Evolutionary conservation across 2,888 invertebrate species (phyloP).

Genomic region (Unio pictorum): DNA sequence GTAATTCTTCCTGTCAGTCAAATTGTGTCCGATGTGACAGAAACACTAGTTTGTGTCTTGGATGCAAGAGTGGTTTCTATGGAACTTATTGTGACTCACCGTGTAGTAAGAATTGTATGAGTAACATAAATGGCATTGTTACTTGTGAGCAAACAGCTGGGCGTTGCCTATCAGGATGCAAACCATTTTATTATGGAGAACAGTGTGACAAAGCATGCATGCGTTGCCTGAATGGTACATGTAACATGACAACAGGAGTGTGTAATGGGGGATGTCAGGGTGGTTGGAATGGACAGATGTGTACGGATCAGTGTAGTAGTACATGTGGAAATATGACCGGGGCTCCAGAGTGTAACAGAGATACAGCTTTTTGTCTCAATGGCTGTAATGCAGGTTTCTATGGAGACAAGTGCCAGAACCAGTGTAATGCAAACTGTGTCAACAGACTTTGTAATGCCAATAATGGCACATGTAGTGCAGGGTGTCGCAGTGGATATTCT

Average conservation of each 20-base stretch:
- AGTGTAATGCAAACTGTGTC: slow-evolving; percentile 22
- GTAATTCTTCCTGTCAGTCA: neutral
- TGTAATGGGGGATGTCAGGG: too few relatives aligned
- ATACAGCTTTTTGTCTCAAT: slow-evolving; percentile 17
- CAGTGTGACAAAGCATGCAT: too few relatives aligned
- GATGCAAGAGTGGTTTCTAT: slow-evolving; percentile 13
- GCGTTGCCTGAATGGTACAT: too few relatives aligned
- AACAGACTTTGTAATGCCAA: slow-evolving; percentile 14
- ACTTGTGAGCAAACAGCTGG: too few relatives aligned
- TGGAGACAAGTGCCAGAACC: slow-evolving; percentile 13
- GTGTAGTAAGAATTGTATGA: slow-evolving; percentile 12
- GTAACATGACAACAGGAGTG: too few relatives aligned
- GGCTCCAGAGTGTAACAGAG: too few relatives aligned
- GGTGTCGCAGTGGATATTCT: slow-evolving; percentile 16
- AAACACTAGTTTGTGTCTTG: slow-evolving; percentile 8
- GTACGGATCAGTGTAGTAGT: too few relatives aligned
- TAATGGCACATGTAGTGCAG: slow-evolving; percentile 15
- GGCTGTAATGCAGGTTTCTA: slow-evolving; percentile 28
- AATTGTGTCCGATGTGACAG: slow-evolving; percentile 15
- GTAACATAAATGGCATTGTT: too few relatives aligned
- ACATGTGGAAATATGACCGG: too few relatives aligned
- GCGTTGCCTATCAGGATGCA: too few relatives aligned
- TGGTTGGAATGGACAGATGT: too few relatives aligned
- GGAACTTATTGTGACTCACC: slow-evolving; percentile 14
- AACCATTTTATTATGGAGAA: too few relatives aligned